A percentile compares a stretch with the other conserved stretches of the same genome.
phyloP scores from a whole-genome alignment of 1,140 invertebrate genomes.

The Dolichoris vasculosae region DNA sequence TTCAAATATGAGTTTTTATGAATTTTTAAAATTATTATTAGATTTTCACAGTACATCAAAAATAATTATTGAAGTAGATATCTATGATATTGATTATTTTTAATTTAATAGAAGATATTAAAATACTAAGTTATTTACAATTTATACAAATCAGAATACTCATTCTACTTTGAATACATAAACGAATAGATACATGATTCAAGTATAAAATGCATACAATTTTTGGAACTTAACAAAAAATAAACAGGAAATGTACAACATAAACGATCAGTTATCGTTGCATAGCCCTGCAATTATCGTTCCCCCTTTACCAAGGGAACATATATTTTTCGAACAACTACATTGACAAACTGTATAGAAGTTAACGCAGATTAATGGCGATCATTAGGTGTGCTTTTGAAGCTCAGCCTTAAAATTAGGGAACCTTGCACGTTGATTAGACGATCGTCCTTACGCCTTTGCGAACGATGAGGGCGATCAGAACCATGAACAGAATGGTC shows the following conservation, averaged over 20 bases:
- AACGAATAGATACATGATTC: too few relatives aligned
- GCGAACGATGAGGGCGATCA: background rate
- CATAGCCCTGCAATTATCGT: background rate
- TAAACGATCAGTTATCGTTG: background rate
- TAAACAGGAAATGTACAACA: background rate
- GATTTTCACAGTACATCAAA: too few relatives aligned
- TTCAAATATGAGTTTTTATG: too few relatives aligned
- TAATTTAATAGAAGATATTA: too few relatives aligned
- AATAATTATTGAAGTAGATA: too few relatives aligned
- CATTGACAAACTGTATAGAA: background rate
- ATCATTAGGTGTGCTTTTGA: constrained; percentile 9
- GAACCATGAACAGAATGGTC: background rate
- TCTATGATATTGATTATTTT: too few relatives aligned
- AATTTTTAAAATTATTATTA: too few relatives aligned
- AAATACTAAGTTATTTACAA: too few relatives aligned
- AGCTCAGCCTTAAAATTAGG: constrained; percentile 54
- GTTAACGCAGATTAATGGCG: constrained; percentile 23
- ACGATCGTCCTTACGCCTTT: constrained; percentile 22
- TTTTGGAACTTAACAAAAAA: too few relatives aligned
- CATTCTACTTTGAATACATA: too few relatives aligned
- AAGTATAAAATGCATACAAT: too few relatives aligned
- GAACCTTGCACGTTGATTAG: constrained; percentile 53
- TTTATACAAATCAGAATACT: too few relatives aligned
- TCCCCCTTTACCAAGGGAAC: background rate
- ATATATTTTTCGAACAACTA: background rate